These are phyloP conservation scores for Engraulis encrasicolus DNA, from an alignment of 2,113 vertebrate species.

Conservation along the genomic window DNA sequence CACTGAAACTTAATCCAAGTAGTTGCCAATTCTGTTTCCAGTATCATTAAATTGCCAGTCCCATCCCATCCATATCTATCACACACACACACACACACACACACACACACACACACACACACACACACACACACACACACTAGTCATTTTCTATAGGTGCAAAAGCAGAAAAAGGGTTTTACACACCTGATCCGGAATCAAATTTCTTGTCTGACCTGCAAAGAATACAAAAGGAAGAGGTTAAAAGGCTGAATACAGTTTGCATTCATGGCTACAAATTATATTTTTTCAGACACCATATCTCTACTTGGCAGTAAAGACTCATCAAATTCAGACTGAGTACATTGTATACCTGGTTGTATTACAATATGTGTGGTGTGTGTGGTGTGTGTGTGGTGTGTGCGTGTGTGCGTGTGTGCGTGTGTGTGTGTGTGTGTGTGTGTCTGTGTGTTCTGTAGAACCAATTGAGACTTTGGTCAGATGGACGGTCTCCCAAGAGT, in stretches of 20 bases:
- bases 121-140: background rate
- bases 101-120: background rate
- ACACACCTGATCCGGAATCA: constrained; percentile 96
- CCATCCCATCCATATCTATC: too few species aligned
- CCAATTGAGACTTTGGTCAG: background rate
- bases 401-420: background rate
- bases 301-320: background rate
- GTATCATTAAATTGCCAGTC: background rate
- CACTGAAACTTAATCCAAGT: too few species aligned
- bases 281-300: background rate
- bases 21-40: background rate
- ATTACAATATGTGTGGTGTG: too few species aligned
- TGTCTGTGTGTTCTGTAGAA: background rate
- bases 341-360: background rate
- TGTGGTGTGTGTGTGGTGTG: background rate
- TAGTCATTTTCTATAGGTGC: too few species aligned
- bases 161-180: constrained; percentile 25
- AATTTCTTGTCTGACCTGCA: constrained; percentile 92
- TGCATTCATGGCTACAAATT: background rate
- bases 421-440: background rate
- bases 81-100: too few species aligned
- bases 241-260: constrained; percentile 13
- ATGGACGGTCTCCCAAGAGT: constrained; percentile 30
- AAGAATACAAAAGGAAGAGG: constrained; percentile 50
- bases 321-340: background rate